Evolutionary conservation across 2,113 vertebrate genomes (phyloP).

Genomic region (Melanerpes formicivorus): DNA sequence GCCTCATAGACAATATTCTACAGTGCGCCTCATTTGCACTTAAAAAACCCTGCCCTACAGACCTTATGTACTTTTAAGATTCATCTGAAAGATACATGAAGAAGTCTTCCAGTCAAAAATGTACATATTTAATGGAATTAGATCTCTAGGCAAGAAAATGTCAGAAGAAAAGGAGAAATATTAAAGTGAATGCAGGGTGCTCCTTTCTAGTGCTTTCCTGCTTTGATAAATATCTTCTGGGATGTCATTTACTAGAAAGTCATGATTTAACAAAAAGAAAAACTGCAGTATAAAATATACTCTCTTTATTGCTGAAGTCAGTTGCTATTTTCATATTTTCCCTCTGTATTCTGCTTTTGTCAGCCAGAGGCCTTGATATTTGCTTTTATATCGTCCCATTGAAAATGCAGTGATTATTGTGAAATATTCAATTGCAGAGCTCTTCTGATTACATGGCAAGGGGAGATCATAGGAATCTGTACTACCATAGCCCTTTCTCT

Average conservation of each 20-base stretch:
- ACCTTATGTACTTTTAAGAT: conserved; percentile 86
- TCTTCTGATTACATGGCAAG: conserved; percentile 58
- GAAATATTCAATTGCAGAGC: conserved; percentile 65
- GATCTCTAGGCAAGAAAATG: conserved; percentile 83
- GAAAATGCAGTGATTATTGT: conserved; percentile 71
- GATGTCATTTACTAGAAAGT: conserved; percentile 83
- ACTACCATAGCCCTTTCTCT: conserved; percentile 40
- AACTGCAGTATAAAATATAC: conserved; percentile 71
- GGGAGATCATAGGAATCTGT: conserved; percentile 17
- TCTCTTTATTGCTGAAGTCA: conserved; percentile 72
- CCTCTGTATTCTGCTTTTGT: conserved; percentile 74
- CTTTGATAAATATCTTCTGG: conserved; percentile 88
- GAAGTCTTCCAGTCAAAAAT: conserved; percentile 80
- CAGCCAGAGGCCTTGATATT: conserved; percentile 72
- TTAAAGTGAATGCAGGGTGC: conserved; percentile 78
- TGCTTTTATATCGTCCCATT: conserved; percentile 69
- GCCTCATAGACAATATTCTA: conserved; percentile 79
- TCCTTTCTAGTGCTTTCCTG: conserved; percentile 74
- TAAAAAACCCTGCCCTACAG: conserved; percentile 83
- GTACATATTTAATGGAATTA: conserved; percentile 88
- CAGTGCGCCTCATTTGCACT: conserved; percentile 84
- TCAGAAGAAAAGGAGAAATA: conserved; percentile 81
- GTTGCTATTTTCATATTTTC: conserved; percentile 75
- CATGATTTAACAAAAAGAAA: conserved; percentile 80
- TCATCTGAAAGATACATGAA: conserved; percentile 86